phyloP scores from a whole-genome alignment of 2,113 vertebrate genomes.

The Ahaetulla prasina region DNA sequence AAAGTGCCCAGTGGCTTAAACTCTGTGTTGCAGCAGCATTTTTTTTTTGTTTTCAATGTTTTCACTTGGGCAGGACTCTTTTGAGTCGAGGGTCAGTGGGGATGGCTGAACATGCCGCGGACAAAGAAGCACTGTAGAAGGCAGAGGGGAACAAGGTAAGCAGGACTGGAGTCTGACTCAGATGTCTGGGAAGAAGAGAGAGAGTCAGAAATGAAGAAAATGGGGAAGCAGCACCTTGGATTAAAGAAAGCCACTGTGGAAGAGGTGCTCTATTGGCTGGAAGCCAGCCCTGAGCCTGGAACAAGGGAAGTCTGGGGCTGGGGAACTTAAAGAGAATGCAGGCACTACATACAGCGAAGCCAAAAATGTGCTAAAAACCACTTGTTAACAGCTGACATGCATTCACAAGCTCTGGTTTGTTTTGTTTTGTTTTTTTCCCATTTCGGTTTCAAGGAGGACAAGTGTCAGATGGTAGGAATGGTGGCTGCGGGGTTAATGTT shows the following conservation, averaged over 20 bases:
- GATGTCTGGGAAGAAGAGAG: conserved; percentile 57
- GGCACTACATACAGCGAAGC: conserved; percentile 85
- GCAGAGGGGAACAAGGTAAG: conserved; percentile 49
- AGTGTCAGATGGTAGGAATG: conserved; percentile 75
- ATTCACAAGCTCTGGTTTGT: conserved; percentile 82
- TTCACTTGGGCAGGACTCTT: conserved; percentile 31
- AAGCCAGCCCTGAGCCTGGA: conserved; percentile 40
- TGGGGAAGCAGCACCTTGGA: conserved; percentile 61
- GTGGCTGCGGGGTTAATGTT: conserved; percentile 71
- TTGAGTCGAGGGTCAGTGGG: conserved; percentile 59
- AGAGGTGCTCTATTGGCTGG: conserved; percentile 39
- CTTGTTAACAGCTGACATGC: conserved; percentile 89
- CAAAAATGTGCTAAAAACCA: conserved; percentile 84
- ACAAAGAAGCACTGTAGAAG: conserved; percentile 65
- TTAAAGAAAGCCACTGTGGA: conserved; percentile 40
- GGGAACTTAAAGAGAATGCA: conserved; percentile 73
- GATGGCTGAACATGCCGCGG: conserved; percentile 69
- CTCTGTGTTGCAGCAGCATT: conserved; percentile 27
- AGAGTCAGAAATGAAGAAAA: conserved; percentile 43
- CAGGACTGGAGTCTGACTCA: conserved; percentile 53
- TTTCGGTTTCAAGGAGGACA: conserved; percentile 74
- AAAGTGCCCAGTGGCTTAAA: not conserved
- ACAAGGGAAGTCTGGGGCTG: conserved; percentile 39
- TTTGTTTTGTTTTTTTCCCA: not conserved
- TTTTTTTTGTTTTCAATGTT: not conserved